Conservation (phyloP, 2,797 vertebrate genomes). For the Arrhamphus sclerolepis region DNA sequence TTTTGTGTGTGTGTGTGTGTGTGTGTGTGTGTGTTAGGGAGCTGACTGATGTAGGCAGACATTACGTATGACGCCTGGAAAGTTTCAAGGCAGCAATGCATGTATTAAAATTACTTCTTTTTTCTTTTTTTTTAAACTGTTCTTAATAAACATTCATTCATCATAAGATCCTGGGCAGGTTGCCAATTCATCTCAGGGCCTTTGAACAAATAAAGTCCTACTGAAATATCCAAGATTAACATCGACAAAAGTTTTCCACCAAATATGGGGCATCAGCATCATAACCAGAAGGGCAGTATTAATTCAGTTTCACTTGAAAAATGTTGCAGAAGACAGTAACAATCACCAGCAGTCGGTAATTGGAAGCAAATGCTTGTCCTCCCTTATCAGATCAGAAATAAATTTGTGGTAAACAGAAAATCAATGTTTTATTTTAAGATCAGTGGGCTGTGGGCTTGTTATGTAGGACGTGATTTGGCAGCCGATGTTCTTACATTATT, state of each 20-base stretch:
- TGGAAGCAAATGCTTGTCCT: constrained; percentile 28
- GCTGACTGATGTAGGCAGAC: too few species aligned
- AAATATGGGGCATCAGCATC: not conserved
- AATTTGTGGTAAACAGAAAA: constrained; percentile 23
- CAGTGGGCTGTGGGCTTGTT: constrained; percentile 19
- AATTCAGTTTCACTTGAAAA: constrained; percentile 18
- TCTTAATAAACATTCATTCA: too few species aligned
- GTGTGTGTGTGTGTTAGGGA: too few species aligned
- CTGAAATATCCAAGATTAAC: constrained; percentile 17
- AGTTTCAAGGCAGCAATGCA: too few species aligned
- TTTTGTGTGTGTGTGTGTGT: too few species aligned
- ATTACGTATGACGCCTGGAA: too few species aligned
- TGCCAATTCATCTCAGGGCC: too few species aligned
- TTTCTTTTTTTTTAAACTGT: too few species aligned
- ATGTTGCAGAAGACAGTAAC: constrained; percentile 16
- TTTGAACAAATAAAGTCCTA: not conserved
- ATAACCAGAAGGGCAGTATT: constrained; percentile 9
- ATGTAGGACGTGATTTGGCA: constrained; percentile 22
- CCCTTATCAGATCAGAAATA: constrained; percentile 40
- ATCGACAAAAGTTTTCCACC: not conserved
- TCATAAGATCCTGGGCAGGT: too few species aligned
- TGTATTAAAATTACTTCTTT: too few species aligned
- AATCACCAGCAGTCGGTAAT: constrained; percentile 40
- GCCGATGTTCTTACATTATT: constrained; percentile 9
- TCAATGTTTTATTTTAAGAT: constrained; percentile 23